A percentile compares a stretch with the other conserved stretches of the same genome.
These are phyloP conservation scores for Crocuta crocuta DNA, from an alignment of 2,113 vertebrate species.

Conservation along the genomic window DNA sequence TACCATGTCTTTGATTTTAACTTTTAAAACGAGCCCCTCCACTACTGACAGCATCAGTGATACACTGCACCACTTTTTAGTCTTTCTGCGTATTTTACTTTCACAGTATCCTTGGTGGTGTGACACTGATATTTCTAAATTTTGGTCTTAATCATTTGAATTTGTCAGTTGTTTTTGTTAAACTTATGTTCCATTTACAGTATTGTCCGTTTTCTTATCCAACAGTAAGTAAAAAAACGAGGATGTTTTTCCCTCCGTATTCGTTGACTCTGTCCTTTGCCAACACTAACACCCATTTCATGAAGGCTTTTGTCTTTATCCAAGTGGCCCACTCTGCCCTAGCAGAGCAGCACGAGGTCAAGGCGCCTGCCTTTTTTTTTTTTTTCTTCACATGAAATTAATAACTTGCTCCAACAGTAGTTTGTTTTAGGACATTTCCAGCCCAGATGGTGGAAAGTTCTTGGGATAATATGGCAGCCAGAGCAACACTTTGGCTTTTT, in stretches of 20 bases:
- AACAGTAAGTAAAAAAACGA: slow-evolving; percentile 42
- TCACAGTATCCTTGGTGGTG: slow-evolving; percentile 29
- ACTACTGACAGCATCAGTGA: background rate
- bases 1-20: background rate
- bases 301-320: slow-evolving; percentile 79
- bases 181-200: slow-evolving; percentile 69
- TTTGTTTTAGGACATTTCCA: slow-evolving; percentile 80
- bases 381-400: slow-evolving; percentile 74
- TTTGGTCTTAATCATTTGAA: slow-evolving; percentile 67
- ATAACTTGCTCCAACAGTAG: slow-evolving; percentile 78
- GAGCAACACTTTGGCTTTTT: slow-evolving; percentile 67
- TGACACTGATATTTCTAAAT: background rate
- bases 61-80: background rate
- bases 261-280: slow-evolving; percentile 53
- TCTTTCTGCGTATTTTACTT: slow-evolving; percentile 41
- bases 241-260: slow-evolving; percentile 61
- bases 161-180: slow-evolving; percentile 68
- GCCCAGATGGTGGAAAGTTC: slow-evolving; percentile 82
- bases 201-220: slow-evolving; percentile 60
- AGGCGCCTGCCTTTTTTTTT: slow-evolving; percentile 37
- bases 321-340: slow-evolving; percentile 70
- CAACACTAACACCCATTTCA: slow-evolving; percentile 78
- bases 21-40: slow-evolving; percentile 20
- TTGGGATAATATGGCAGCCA: slow-evolving; percentile 69
- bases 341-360: slow-evolving; percentile 63